Evolutionary conservation across 2,113 vertebrate genomes (phyloP).

Genomic region (Tringa solitaria): DNA sequence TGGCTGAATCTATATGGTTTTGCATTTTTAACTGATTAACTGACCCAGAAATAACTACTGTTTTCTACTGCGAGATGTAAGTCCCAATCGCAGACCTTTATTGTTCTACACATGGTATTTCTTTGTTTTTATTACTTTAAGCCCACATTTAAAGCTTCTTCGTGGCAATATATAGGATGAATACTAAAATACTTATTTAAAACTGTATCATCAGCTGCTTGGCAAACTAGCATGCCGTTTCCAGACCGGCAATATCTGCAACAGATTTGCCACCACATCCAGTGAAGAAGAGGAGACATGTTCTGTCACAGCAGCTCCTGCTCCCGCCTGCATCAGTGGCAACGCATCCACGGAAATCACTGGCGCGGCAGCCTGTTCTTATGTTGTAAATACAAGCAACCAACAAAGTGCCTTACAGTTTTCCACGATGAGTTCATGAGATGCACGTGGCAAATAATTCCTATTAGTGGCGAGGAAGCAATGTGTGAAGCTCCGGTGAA

Average conservation of each 20-base stretch:
- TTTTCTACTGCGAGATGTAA: neutral
- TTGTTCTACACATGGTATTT: neutral
- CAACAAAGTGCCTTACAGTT: neutral
- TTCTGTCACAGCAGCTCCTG: neutral
- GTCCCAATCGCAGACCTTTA: rapidly evolving
- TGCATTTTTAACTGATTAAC: neutral
- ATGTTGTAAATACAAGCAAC: neutral
- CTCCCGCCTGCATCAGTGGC: neutral
- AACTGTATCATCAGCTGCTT: neutral
- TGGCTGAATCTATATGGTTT: neutral
- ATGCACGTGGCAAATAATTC: neutral
- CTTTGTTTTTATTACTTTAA: neutral
- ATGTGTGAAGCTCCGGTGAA: neutral
- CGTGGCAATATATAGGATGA: neutral
- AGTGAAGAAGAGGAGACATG: neutral
- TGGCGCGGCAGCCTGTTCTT: neutral
- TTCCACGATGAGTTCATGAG: neutral
- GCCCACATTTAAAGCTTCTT: neutral
- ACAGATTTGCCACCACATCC: neutral
- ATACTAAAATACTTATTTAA: neutral
- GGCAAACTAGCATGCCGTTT: neutral
- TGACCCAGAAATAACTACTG: neutral
- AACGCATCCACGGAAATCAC: neutral
- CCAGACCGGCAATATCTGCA: neutral
- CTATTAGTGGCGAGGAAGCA: neutral